A percentile compares a stretch with the other conserved stretches of the same genome.
phyloP scores from a whole-genome alignment of 2,888 invertebrate genomes.

The Yponomeuta cagnagella region DNA sequence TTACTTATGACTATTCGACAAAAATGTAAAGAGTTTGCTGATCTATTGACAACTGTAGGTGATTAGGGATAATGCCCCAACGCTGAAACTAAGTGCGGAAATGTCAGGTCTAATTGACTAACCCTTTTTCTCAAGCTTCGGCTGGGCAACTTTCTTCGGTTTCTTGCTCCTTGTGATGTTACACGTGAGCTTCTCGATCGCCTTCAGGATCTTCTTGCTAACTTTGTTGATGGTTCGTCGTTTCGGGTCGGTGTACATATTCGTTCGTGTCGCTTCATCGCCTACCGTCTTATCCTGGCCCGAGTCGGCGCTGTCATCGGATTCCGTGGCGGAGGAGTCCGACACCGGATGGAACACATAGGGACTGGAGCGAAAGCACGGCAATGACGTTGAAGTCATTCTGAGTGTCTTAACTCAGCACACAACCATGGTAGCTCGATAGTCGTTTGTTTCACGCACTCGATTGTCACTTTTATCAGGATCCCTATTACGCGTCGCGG shows the following conservation, averaged over 20 bases:
- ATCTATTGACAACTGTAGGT: too few relatives aligned
- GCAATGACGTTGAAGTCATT: conserved; percentile 20
- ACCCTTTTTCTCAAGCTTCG: conserved; percentile 24
- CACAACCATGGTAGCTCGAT: background rate
- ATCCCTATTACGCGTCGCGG: background rate
- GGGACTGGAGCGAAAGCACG: conserved; percentile 56
- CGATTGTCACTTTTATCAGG: too few relatives aligned
- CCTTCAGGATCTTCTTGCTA: conserved; percentile 65
- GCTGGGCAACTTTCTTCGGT: conserved; percentile 36
- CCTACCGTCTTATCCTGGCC: conserved; percentile 54
- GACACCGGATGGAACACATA: conserved; percentile 66
- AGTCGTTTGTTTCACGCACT: background rate
- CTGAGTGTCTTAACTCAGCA: background rate
- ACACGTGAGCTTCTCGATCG: conserved; percentile 63
- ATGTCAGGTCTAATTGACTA: background rate
- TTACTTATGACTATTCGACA: too few relatives aligned
- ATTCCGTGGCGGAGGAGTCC: conserved; percentile 65
- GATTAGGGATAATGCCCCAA: too few relatives aligned
- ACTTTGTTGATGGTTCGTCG: conserved; percentile 69
- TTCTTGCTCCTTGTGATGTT: conserved; percentile 55
- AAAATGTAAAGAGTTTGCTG: too few relatives aligned
- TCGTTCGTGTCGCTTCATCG: conserved; percentile 32
- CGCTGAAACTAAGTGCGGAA: too few relatives aligned
- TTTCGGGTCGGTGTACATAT: conserved; percentile 63
- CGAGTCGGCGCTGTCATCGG: conserved; percentile 60